A percentile compares a stretch with the other conserved stretches of the same genome.
Evolutionary conservation across 1,140 invertebrate genomes (phyloP).

Genomic region (Hermatobates lingyangjiaoensis): DNA sequence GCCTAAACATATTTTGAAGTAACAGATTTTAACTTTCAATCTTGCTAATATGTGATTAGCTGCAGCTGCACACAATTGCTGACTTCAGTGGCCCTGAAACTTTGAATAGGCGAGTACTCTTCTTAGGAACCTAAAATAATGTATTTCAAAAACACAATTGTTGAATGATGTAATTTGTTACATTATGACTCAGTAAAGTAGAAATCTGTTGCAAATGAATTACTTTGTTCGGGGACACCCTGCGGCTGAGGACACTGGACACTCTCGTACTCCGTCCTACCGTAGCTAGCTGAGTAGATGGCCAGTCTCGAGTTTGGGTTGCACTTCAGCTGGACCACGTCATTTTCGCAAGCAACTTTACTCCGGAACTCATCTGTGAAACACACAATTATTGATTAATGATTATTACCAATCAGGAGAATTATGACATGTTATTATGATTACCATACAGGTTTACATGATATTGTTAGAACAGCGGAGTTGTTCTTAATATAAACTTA

Average conservation of each 20-base stretch:
- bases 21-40: no score
- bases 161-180: no score
- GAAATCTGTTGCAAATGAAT: conserved; percentile 23
- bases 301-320: conserved; percentile 66
- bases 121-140: not conserved
- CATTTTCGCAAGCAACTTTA: conserved; percentile 77
- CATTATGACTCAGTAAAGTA: no score
- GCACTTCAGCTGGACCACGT: conserved; percentile 61
- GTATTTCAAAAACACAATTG: no score
- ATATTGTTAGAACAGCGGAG: no score
- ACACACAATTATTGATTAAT: no score
- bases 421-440: no score
- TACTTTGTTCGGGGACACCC: conserved; percentile 73
- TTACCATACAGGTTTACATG: no score
- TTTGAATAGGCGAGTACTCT: not conserved
- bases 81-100: not conserved
- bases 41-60: no score
- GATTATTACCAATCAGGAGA: no score
- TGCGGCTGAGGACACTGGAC: conserved; percentile 71
- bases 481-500: no score
- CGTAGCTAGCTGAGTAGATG: conserved; percentile 78
- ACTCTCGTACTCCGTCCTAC: conserved; percentile 69
- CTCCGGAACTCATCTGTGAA: conserved; percentile 82
- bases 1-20: no score
- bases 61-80: not conserved